Evolutionary conservation across 2,797 vertebrate genomes (phyloP).

Genomic region (Melanogrammus aeglefinus): DNA sequence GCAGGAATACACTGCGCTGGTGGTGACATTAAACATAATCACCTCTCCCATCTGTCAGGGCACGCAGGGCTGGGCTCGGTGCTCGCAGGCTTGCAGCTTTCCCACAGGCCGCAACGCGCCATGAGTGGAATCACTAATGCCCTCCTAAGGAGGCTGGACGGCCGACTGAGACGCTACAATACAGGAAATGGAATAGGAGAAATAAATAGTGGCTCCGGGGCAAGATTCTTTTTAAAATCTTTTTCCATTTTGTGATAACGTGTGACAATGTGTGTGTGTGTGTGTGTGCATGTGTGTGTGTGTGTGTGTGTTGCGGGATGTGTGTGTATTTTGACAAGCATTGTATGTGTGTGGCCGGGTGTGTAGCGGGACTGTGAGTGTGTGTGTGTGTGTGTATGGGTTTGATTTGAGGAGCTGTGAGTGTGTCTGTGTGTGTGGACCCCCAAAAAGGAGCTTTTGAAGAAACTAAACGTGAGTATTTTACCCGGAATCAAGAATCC

Average conservation of each 20-base stretch:
- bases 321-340: neutral
- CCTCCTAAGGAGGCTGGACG: constrained; percentile 29
- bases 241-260: neutral
- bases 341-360: neutral
- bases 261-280: neutral
- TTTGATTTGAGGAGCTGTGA: neutral
- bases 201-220: neutral
- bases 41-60: constrained; percentile 57
- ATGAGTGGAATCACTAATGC: constrained; percentile 54
- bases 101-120: constrained; percentile 40
- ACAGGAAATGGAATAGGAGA: constrained; percentile 35
- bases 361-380: neutral
- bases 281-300: neutral
- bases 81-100: constrained; percentile 48
- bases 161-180: constrained; percentile 39
- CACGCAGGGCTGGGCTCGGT: constrained; percentile 22
- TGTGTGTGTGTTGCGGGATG: neutral
- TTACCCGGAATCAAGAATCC: neutral
- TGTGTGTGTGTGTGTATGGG: neutral
- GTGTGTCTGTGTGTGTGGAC: neutral
- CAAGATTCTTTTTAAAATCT: neutral
- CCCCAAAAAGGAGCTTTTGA: neutral
- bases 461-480: neutral
- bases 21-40: constrained; percentile 64
- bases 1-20: constrained; percentile 36